These are phyloP conservation scores for Corapipo altera DNA, from an alignment of 2,113 vertebrate genomes.

Conservation along the genomic window DNA sequence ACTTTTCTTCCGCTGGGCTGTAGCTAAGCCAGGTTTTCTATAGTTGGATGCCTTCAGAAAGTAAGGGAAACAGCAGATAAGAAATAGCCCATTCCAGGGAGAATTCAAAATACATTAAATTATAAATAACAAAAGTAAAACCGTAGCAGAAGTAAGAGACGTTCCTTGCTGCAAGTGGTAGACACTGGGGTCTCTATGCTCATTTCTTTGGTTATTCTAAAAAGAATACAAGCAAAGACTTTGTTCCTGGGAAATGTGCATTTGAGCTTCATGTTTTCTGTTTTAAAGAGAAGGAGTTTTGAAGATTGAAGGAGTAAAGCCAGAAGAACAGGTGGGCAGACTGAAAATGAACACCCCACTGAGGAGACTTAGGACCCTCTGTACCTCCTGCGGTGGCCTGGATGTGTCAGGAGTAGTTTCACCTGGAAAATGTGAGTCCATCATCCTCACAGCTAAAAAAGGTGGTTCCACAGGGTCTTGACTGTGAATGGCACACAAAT, in stretches of 20 bases:
- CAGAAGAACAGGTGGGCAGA: background rate
- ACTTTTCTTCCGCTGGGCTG: conserved; percentile 77
- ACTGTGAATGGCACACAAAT: background rate
- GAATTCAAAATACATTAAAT: background rate
- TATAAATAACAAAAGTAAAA: background rate
- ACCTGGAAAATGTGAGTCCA: background rate
- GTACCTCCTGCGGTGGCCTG: background rate
- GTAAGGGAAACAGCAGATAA: background rate
- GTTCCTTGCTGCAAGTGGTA: background rate
- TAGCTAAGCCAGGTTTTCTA: conserved; percentile 67
- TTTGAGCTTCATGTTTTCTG: background rate
- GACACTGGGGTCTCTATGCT: background rate
- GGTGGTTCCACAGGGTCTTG: background rate
- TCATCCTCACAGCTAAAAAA: background rate
- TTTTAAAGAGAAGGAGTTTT: background rate
- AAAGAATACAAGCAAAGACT: background rate
- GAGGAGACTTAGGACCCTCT: background rate
- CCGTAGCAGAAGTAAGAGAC: background rate
- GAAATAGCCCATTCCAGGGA: background rate
- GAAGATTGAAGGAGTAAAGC: background rate
- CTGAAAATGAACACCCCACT: background rate
- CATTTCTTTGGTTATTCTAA: background rate
- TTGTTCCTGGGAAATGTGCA: background rate
- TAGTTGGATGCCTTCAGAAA: conserved; percentile 79
- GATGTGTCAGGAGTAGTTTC: background rate